Base-by-base conservation (phyloP, 2,797 vertebrate genomes). In the Chaenodraco wilsoni region DNA sequence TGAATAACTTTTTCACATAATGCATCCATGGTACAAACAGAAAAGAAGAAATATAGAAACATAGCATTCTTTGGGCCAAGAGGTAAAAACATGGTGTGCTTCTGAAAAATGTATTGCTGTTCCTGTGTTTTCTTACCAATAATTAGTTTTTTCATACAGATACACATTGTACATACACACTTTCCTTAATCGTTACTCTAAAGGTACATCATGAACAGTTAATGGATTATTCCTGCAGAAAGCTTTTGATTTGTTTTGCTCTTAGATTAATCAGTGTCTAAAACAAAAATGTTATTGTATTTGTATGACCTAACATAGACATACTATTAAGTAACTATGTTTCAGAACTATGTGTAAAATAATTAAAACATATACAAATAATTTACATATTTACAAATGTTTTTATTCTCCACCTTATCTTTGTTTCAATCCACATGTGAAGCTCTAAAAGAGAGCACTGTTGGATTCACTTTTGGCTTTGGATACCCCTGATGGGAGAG, bases 401-500 rank as follows among this genome's bases (percentile, higher is more conserved):
- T 19, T 63, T 74, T 58, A 14, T 40, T 55, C 52, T 59, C 33
- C 27, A 56, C 76, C 68, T 75, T 65, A 63, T 72, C 61, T 74
- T 75, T 52, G 52, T 74, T 67, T 49, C 71, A 50, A 33, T 79
- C 77, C 79, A 68, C 58, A 63, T 73, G 33, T 9, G 59, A 69
- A 82, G 76, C 74, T 76, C 66, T 79, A 84, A 73, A 69, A 27
- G 43, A 66, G 70, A 65, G 61, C 33, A 37, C 48, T 58, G 66
- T 8, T 75, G 66, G 37, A 80, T 78, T 84, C 76, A 72, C 82
- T 84, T 76, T 65, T 74, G 63, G 84, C 79, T 76, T 81, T 41
- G 63, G 67, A 73, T 59, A 41, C 41, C 77, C 69, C 62, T 79
- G 84, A 72, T 78, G 75, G 80, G 67, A 79, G 45, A 76, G 62